Evolutionary conservation across 2,113 vertebrate genomes (phyloP).

Genomic region (Triplophysa dalaica): DNA sequence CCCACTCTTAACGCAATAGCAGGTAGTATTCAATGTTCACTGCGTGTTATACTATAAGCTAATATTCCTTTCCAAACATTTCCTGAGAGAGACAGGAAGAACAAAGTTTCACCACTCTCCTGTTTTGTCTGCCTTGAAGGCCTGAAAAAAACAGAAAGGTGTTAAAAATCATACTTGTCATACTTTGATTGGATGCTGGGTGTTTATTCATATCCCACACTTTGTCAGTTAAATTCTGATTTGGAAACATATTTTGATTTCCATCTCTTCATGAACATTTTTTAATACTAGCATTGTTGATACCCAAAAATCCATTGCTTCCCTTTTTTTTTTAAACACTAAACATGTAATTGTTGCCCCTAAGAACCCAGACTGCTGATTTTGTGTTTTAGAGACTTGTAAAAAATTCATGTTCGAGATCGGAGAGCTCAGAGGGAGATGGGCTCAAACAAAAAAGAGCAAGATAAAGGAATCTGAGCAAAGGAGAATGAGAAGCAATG

Average conservation of each 20-base stretch:
- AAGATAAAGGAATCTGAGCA: background rate
- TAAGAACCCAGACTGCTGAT: background rate
- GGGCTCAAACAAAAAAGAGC: background rate
- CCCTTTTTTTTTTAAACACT: background rate
- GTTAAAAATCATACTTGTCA: background rate
- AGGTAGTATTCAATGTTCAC: too few species aligned
- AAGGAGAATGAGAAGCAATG: background rate
- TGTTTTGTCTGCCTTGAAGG: background rate
- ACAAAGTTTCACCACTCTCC: background rate
- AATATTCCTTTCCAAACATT: background rate
- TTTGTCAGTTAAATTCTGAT: background rate
- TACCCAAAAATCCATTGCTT: too few species aligned
- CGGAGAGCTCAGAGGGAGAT: background rate
- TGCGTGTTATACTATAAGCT: background rate
- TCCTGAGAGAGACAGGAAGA: background rate
- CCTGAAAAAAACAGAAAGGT: too few species aligned
- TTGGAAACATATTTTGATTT: too few species aligned
- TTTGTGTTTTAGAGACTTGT: background rate
- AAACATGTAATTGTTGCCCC: background rate
- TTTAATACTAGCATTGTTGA: too few species aligned
- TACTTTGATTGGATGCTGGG: background rate
- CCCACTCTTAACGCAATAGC: background rate
- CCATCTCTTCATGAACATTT: too few species aligned
- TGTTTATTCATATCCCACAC: background rate
- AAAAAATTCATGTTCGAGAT: background rate